Evolutionary conservation across 2,113 vertebrate genomes (phyloP).

Genomic region (Psammodynastes pulverulentus): DNA sequence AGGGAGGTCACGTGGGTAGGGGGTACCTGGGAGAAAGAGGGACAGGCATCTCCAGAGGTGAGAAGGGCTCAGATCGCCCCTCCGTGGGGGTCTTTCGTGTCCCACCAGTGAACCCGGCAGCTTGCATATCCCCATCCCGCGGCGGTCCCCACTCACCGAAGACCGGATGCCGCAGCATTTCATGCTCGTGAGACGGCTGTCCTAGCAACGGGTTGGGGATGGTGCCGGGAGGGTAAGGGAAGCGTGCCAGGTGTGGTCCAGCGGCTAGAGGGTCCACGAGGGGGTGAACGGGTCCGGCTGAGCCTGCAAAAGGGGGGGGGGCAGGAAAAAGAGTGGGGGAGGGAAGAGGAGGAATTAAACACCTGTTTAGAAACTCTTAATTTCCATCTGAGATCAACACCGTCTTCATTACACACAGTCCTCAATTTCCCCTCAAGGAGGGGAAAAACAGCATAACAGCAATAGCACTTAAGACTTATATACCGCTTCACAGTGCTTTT

Average conservation of each 20-base stretch:
- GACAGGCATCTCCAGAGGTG: not conserved
- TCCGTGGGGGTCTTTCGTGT: not conserved
- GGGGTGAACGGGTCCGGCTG: conserved; percentile 87
- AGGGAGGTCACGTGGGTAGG: conserved; percentile 88
- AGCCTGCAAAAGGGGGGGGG: conserved; percentile 68
- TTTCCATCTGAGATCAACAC: conserved; percentile 1
- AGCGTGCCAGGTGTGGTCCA: conserved; percentile 92
- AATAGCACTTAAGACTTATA: no score
- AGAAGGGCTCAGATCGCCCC: no score
- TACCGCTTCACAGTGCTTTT: no score
- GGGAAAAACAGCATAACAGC: no score
- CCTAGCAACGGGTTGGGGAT: conserved; percentile 92
- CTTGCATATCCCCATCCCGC: not conserved
- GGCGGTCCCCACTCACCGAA: conserved; percentile 78
- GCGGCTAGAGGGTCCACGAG: conserved; percentile 85
- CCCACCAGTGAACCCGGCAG: not conserved
- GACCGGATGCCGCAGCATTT: conserved; percentile 96
- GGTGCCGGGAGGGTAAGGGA: conserved; percentile 92
- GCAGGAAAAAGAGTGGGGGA: not conserved
- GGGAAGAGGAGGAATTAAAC: not conserved
- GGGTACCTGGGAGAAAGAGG: conserved; percentile 77
- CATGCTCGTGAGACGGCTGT: conserved; percentile 93
- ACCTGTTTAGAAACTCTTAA: not conserved
- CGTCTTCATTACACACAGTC: not conserved
- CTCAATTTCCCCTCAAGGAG: no score